phyloP scores from a whole-genome alignment of 2,888 invertebrate species.

The Cephus nigrinus region DNA sequence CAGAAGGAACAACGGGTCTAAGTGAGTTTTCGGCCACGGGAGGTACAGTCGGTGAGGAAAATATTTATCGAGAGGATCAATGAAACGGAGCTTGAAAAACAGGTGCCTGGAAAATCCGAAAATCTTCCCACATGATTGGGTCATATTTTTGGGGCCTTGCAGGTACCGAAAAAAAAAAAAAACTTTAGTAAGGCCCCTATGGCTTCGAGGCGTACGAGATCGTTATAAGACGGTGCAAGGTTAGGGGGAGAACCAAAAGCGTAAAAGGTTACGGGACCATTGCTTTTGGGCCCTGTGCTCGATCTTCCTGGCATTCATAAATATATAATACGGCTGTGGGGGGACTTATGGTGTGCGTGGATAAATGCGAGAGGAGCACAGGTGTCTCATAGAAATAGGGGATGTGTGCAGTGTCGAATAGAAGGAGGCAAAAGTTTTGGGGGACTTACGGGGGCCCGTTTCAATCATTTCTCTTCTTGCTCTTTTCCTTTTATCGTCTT shows the following conservation, averaged over 20 bases:
- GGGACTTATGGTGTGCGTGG: conserved; percentile 21
- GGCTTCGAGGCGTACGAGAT: background rate
- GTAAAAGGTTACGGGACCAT: conserved; percentile 16
- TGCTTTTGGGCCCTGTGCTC: background rate
- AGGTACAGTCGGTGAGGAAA: background rate
- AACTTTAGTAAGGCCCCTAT: background rate
- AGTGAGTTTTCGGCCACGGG: background rate
- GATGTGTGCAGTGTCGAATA: conserved; percentile 7
- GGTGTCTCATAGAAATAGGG: conserved; percentile 51
- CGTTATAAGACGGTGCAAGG: background rate
- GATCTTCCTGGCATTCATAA: conserved; percentile 32
- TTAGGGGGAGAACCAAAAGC: conserved; percentile 3
- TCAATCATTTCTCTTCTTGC: conserved; percentile 25
- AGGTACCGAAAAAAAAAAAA: background rate
- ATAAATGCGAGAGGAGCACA: conserved; percentile 51
- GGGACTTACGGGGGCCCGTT: conserved; percentile 15
- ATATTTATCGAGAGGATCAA: background rate
- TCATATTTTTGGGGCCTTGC: background rate
- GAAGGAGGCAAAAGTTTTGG: background rate
- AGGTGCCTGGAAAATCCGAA: conserved; percentile 22
- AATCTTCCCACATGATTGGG: conserved; percentile 30
- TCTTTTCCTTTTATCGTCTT: conserved; percentile 17
- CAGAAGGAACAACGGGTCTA: background rate
- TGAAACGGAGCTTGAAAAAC: background rate
- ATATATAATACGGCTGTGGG: conserved; percentile 38